Evolutionary conservation across 2,888 invertebrate species (phyloP), one percentile per base, ranked within the genome.

Genomic region (Caenorhabditis sp.): DNA sequence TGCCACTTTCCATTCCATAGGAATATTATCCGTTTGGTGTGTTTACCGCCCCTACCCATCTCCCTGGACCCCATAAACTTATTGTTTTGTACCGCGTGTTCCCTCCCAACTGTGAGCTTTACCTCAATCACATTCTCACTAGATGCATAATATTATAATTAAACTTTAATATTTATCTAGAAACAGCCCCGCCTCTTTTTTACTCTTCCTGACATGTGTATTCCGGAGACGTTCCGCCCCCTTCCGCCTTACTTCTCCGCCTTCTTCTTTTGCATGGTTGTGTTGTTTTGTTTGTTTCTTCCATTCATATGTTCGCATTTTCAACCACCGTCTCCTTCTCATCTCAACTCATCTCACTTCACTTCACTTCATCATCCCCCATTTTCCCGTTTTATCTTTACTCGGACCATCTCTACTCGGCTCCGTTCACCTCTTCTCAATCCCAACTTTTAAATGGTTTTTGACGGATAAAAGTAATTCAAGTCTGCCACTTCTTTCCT

Each of bases 381-480:
- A 17, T 39, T 52, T 32, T 26, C 13, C 22, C 13, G 20, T 48
- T 48, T 27, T 17, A 22, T 11, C 41, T 17, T n/a, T n/a, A 20
- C 20, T 8, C 3, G 9, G 5, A 11, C 45, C 11, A 45, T 20
- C 45, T 8, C 13, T 27, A 30, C 27, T 32, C 22, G 52, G 30
- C 22, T 52, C 35, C 22, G 13, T n/a, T 20, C 50, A 35, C 11
- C 8, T 15, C 30, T 9, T 9, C 13, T n/a, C 30, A 7, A n/a
- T 17, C 35, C 15, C 30, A 17, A 17, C 52, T 32, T 17, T 52
- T 52, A 35, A 22, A 52, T 55, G 45, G 68, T 52, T 59, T 68
- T 52, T 52, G 58, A 68, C 68, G 68, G 68, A 68, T 68, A 68
- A 68, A 68, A n/a, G 39, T 48, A 66, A 48, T 50, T 68, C 52